These are phyloP conservation scores for Graphium colonna DNA, from an alignment of 2,888 invertebrate genomes.

Conservation along the genomic window DNA sequence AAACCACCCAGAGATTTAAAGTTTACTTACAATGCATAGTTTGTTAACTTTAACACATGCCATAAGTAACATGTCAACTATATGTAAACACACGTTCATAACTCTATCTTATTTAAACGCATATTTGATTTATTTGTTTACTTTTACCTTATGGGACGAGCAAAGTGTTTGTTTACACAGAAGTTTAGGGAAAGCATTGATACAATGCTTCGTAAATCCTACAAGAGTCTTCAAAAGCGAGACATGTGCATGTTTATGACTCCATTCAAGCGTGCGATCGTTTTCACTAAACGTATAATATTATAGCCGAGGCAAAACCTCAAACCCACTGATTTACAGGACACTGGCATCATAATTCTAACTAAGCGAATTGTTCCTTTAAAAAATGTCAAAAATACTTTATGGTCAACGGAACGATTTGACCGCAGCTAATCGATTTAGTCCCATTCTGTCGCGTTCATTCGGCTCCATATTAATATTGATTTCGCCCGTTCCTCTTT, in stretches of 20 bases:
- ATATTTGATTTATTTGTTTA: conserved; percentile 20
- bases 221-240: conserved; percentile 39
- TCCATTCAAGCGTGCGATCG: conserved; percentile 62
- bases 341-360: conserved; percentile 59
- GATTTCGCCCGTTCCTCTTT: conserved; percentile 36
- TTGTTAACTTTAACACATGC: background rate
- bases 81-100: background rate
- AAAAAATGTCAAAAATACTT: conserved; percentile 71
- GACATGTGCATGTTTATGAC: conserved; percentile 56
- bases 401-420: conserved; percentile 53
- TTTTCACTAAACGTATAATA: conserved; percentile 58
- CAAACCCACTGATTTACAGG: conserved; percentile 64
- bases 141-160: conserved; percentile 6
- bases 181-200: conserved; percentile 52
- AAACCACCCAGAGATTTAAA: no score
- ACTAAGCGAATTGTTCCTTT: conserved; percentile 40
- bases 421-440: conserved; percentile 62
- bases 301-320: conserved; percentile 62
- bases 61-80: conserved; percentile 3
- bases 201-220: conserved; percentile 70
- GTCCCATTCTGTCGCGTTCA: conserved; percentile 54
- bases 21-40: background rate
- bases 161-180: conserved; percentile 56
- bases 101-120: background rate
- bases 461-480: conserved; percentile 31